These are phyloP conservation scores for Stomatorhinus walkeri DNA, from an alignment of 2,797 vertebrate species.

Conservation along the genomic window DNA sequence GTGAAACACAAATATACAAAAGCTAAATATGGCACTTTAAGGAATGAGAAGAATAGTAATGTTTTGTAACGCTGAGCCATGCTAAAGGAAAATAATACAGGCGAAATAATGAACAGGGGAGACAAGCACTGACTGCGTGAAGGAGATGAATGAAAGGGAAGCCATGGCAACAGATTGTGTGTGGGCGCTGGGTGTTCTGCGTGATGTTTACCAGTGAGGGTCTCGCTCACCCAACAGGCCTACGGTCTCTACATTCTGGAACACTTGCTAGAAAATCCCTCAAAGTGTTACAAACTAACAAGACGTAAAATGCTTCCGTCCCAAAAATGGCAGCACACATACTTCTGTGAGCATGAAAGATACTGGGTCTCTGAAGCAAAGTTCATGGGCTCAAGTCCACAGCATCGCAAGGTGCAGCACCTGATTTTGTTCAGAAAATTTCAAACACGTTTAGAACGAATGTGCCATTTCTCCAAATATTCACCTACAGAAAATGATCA, in stretches of 20 bases:
- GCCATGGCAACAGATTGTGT: slow-evolving; percentile 19
- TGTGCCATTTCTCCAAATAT: not conserved
- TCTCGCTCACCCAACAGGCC: not conserved
- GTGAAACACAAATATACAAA: not conserved
- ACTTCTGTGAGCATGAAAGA: not conserved
- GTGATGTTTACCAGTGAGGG: slow-evolving; percentile 9
- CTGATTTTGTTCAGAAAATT: not conserved
- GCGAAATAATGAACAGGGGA: not conserved
- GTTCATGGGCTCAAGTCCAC: not conserved
- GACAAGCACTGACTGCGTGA: not conserved
- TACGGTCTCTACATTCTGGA: not conserved
- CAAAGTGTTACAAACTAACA: not conserved
- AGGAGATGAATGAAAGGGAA: slow-evolving; percentile 8
- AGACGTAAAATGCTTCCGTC: not conserved
- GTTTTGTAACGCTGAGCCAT: not conserved
- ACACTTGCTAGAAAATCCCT: not conserved
- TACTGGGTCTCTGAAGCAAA: not conserved
- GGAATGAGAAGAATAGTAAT: not conserved
- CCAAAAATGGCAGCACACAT: not conserved
- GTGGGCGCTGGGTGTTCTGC: slow-evolving; percentile 9
- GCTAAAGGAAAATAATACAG: not conserved
- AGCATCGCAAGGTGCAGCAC: not conserved
- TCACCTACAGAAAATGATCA: not conserved
- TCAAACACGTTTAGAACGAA: too few species aligned
- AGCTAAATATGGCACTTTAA: not conserved